Conservation (phyloP, 2,888 invertebrate species). For the Polietes domitor region DNA sequence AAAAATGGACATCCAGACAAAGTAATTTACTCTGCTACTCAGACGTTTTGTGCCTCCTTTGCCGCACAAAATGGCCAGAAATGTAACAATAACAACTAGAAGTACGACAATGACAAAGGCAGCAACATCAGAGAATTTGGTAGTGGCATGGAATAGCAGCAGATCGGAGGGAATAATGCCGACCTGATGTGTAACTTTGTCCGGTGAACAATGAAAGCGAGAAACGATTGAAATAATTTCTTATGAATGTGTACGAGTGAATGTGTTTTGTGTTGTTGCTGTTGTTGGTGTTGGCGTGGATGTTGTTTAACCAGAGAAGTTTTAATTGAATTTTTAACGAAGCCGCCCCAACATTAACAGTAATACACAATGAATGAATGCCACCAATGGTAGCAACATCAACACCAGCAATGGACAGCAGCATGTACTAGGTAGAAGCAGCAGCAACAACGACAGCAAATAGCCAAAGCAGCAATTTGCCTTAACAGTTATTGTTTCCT, state of each 20-base stretch:
- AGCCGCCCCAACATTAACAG: conserved; percentile 49
- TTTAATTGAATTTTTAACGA: conserved; percentile 74
- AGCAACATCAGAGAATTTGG: neutral
- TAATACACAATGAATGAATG: conserved; percentile 39
- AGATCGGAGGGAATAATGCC: neutral
- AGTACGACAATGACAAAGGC: neutral
- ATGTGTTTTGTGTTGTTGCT: conserved; percentile 4
- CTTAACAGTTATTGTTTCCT: conserved; percentile 47
- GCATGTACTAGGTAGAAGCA: neutral
- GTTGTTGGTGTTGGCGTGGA: conserved; percentile 41
- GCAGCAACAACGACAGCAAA: neutral
- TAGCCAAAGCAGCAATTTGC: conserved; percentile 43
- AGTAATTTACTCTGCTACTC: neutral
- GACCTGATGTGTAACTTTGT: neutral
- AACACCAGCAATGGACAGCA: neutral
- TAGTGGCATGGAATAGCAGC: neutral
- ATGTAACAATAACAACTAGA: conserved; percentile 1
- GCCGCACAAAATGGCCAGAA: neutral
- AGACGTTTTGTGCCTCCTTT: neutral
- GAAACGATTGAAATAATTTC: conserved; percentile 51
- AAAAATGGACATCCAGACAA: conserved; percentile 1
- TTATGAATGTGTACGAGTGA: neutral
- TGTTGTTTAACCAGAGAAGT: conserved; percentile 59
- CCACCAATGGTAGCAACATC: conserved; percentile 6
- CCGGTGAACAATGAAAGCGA: neutral